These are phyloP conservation scores for Holothuria glaberrima DNA, from an alignment of 35 echinoderm and acorn worm species.

Conservation along the genomic window DNA sequence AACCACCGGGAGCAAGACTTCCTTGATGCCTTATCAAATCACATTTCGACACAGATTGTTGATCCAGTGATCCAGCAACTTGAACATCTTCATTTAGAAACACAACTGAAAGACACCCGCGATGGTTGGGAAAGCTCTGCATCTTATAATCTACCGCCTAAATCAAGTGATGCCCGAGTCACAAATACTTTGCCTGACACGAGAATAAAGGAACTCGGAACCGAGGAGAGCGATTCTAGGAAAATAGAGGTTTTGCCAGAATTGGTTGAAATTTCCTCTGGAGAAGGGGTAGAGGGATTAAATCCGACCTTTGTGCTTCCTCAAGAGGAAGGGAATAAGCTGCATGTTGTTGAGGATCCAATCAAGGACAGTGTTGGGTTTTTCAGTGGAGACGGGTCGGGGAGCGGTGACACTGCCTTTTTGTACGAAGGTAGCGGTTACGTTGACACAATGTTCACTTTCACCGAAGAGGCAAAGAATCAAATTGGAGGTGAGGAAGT, in stretches of 20 bases:
- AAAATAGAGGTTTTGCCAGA: too few relatives aligned
- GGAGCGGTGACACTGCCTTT: background rate
- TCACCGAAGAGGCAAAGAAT: background rate
- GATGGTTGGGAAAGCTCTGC: background rate
- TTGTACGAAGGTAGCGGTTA: background rate
- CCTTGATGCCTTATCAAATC: background rate
- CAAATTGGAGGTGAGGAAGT: too few relatives aligned
- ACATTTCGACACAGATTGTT: background rate
- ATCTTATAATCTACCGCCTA: background rate
- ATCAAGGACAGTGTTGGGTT: background rate
- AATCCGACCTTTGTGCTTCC: slow-evolving; percentile 5
- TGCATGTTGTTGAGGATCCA: background rate
- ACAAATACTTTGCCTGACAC: background rate
- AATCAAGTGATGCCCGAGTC: background rate
- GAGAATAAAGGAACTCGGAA: background rate
- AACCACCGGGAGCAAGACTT: background rate
- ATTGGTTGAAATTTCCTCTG: too few relatives aligned
- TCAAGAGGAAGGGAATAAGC: background rate
- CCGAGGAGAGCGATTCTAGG: too few relatives aligned
- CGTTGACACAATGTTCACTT: background rate
- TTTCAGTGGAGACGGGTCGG: slow-evolving; percentile 7
- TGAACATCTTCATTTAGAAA: background rate
- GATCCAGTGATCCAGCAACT: background rate
- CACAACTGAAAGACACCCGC: background rate
- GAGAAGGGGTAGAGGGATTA: background rate